A percentile compares a stretch with the other conserved stretches of the same genome.
phyloP scores from a whole-genome alignment of 2,797 vertebrate species.

The Falco berigora region DNA sequence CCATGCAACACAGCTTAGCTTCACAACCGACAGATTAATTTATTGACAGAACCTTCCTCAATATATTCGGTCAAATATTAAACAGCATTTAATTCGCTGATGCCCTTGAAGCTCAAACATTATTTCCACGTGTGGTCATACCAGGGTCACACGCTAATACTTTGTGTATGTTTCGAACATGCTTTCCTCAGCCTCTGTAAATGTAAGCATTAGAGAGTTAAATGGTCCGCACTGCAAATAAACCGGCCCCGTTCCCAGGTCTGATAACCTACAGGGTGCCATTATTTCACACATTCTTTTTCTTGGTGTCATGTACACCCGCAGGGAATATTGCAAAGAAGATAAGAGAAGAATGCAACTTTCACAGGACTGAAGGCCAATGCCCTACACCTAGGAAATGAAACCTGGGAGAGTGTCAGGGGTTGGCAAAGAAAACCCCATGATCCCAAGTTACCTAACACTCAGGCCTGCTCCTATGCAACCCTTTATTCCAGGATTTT shows the following conservation, averaged over 20 bases:
- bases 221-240: background rate
- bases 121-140: background rate
- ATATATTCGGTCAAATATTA: background rate
- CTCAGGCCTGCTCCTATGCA: background rate
- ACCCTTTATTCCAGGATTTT: background rate
- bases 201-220: background rate
- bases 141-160: accelerated
- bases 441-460: background rate
- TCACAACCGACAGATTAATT: background rate
- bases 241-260: background rate
- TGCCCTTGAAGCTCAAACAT: background rate
- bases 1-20: background rate
- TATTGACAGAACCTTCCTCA: background rate
- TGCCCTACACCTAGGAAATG: background rate
- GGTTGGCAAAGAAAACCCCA: background rate
- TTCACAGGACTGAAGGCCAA: background rate
- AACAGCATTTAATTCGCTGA: background rate
- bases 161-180: background rate
- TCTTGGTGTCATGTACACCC: background rate
- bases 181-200: background rate
- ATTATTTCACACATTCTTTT: conserved; percentile 6
- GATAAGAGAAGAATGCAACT: conserved; percentile 47
- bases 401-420: background rate
- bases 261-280: background rate
- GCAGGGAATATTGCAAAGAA: background rate